Evolutionary conservation across 2,113 vertebrate genomes (phyloP), one percentile per base, ranked within the genome.

Genomic region (Caranx melampygus): DNA sequence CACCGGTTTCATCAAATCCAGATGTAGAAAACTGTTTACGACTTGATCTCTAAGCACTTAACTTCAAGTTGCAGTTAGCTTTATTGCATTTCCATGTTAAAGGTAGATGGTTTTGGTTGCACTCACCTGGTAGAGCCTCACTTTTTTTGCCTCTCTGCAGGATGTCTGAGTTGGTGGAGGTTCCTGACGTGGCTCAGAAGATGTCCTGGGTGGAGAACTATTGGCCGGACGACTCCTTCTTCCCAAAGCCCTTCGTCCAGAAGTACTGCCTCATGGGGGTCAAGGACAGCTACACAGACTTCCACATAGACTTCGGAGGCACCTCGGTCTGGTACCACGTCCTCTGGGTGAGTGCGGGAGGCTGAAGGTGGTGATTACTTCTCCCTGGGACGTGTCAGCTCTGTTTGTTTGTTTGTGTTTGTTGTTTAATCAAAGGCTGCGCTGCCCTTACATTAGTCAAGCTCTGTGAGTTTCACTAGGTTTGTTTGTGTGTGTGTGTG

Each of bases 151-250:
- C 13, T 58, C 13, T 0, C 15, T 10, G 6, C n/a, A 99, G 98
- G 95, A 99, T 99, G 98, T 96, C 98, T 12, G 95, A 97, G 90
- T 88, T 97, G 93, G 98, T 99, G 92, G 96, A 96, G 91, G 97
- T 99, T 62, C 98, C 98, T 55, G 97, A 98, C 60, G 96, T 99
- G 85, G 97, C 97, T 76, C 96, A 95, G 95, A 98, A 97, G 88
- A 97, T 99, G 94, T 99, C 98, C 4, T 99, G 98, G 98, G 98
- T 99, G 33, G 98, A 99, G 94, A 99, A 99, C 91, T 99, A 99
- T 80, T 99, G 98, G 98, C 98, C 98, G 2, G 97, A 99, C 54
- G 98, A 99, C 90, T 99, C 98, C 66, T 96, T 98, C 89, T 99
- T 99, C 91, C 98, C 98, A 73, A 99, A 99, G 85, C 98, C 98